These are phyloP conservation scores for Oscheius myriophilus DNA, from an alignment of 2,888 invertebrate species.

Conservation along the genomic window DNA sequence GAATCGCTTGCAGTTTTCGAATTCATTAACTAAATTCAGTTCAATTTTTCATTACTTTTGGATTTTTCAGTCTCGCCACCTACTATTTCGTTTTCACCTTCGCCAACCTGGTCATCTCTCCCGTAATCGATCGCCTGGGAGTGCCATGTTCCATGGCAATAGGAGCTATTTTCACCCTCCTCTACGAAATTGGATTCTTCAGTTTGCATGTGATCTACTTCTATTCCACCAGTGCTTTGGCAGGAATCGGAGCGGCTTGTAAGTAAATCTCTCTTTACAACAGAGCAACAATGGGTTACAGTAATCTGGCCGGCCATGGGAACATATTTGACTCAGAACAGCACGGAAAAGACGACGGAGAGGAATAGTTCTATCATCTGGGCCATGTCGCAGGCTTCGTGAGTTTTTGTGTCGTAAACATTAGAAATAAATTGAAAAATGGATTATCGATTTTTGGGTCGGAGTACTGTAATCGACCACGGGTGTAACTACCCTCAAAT, in stretches of 20 bases:
- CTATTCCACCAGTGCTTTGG: slow-evolving; percentile 49
- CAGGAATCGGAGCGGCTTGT: slow-evolving; percentile 69
- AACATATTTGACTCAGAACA: slow-evolving; percentile 54
- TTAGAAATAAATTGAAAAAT: not conserved
- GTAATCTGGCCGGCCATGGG: slow-evolving; percentile 57
- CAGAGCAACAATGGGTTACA: slow-evolving; percentile 11
- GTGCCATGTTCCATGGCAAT: slow-evolving; percentile 23
- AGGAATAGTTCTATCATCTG: slow-evolving; percentile 52
- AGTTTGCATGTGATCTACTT: slow-evolving; percentile 40
- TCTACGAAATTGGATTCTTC: slow-evolving; percentile 23
- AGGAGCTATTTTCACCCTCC: slow-evolving; percentile 23
- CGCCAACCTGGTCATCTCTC: slow-evolving; percentile 26
- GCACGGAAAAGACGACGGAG: slow-evolving; percentile 46
- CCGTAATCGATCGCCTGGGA: slow-evolving; percentile 26
- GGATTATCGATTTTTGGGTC: too few relatives aligned
- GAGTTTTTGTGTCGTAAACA: slow-evolving; percentile 7
- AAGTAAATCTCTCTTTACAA: slow-evolving; percentile 4
- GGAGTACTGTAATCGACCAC: too few relatives aligned
- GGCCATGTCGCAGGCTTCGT: slow-evolving; percentile 44
- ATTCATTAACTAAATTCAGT: too few relatives aligned
- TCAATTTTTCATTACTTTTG: too few relatives aligned
- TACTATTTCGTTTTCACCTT: slow-evolving; percentile 29
- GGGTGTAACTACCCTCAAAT: too few relatives aligned
- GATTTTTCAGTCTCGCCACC: slow-evolving; percentile 15
- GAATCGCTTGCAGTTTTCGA: too few relatives aligned